Percentiles rank a stretch among this genome's conserved stretches.
These are phyloP conservation scores for Tenthredo livida DNA, from an alignment of 2,888 invertebrate genomes.

Conservation along the genomic window DNA sequence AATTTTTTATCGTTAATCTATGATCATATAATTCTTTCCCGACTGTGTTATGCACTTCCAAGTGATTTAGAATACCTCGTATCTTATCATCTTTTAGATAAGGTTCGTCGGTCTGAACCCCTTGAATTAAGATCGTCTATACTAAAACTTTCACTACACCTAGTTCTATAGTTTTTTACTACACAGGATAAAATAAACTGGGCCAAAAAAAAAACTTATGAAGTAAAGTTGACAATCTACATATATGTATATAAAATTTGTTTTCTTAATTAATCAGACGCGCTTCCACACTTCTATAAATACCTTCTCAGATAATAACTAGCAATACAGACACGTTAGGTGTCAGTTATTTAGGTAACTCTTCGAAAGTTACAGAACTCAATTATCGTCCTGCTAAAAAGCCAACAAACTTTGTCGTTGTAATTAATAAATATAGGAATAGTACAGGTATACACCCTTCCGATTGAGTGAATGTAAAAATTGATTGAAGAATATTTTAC, in stretches of 20 bases:
- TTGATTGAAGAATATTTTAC: not conserved
- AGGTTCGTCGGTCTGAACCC: not conserved
- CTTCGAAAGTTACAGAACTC: slow-evolving; percentile 9
- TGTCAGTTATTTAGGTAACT: not conserved
- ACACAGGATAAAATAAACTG: not conserved
- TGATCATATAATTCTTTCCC: not conserved
- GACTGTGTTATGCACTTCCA: not conserved
- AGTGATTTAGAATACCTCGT: slow-evolving; percentile 24
- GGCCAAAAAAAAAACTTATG: not conserved
- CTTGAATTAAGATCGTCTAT: not conserved
- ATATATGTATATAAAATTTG: not conserved
- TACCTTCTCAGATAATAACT: not conserved
- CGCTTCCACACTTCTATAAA: not conserved
- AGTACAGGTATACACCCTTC: too few relatives aligned
- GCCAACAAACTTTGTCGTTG: not conserved
- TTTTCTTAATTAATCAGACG: not conserved
- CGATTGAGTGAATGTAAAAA: not conserved
- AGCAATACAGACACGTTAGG: not conserved
- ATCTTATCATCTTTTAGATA: slow-evolving; percentile 34
- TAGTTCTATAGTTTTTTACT: not conserved
- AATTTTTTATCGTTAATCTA: not conserved
- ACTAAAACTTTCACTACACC: not conserved
- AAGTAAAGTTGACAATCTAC: not conserved
- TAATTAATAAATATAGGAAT: not conserved
- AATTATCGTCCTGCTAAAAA: slow-evolving; percentile 21